Conservation (phyloP, 2,888 invertebrate genomes). For the Dasypolia templi region DNA sequence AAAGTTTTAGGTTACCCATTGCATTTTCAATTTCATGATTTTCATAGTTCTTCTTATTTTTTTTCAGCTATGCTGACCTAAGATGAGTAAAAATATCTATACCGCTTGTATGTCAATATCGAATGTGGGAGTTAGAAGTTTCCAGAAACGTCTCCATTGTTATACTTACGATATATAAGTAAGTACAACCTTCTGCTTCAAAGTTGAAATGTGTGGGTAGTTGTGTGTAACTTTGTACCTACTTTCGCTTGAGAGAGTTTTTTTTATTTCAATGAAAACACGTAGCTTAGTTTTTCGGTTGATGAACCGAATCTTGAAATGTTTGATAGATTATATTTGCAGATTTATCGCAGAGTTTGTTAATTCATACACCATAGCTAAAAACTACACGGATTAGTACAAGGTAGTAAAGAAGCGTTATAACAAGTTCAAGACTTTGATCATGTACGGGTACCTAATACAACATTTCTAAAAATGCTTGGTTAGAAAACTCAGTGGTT, state of each 20-base stretch:
- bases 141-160: constrained; percentile 20
- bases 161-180: constrained; percentile 19
- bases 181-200: constrained; percentile 12
- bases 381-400: not conserved
- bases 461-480: not conserved
- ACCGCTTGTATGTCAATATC: too few species aligned
- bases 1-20: too few species aligned
- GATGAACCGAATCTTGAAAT: not conserved
- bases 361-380: not conserved
- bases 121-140: constrained; percentile 24
- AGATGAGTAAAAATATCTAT: too few species aligned
- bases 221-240: not conserved
- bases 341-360: not conserved
- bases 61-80: too few species aligned
- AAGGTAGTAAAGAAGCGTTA: not conserved
- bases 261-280: constrained; percentile 2
- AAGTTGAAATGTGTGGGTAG: not conserved
- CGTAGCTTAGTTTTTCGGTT: not conserved
- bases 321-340: not conserved
- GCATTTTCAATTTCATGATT: too few species aligned
- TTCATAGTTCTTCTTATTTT: too few species aligned
- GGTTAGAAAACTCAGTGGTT: not conserved
- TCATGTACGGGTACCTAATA: too few species aligned
- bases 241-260: not conserved
- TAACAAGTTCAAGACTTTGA: not conserved